phyloP scores from a whole-genome alignment of 2,797 vertebrate species.

The Morus bassanus region DNA sequence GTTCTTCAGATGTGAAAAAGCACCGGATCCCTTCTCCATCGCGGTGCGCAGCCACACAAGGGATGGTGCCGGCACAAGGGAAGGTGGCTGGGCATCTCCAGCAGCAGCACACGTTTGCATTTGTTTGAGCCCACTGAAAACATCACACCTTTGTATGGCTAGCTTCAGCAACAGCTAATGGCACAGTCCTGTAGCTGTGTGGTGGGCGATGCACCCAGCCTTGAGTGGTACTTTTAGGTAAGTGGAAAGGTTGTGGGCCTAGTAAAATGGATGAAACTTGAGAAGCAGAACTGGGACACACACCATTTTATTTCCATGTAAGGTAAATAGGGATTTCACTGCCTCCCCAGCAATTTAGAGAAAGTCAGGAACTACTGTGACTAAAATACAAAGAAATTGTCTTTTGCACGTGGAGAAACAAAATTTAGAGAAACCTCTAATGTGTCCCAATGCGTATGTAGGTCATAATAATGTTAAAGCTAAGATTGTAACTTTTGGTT shows the following conservation, averaged over 20 bases:
- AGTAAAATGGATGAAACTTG: background rate
- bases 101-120: background rate
- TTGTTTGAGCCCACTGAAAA: background rate
- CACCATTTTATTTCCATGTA: background rate
- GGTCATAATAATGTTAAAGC: background rate
- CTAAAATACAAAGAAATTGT: background rate
- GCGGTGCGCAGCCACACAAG: rapidly evolving
- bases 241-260: background rate
- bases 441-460: background rate
- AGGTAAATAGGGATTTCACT: background rate
- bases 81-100: background rate
- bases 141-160: background rate
- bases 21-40: background rate
- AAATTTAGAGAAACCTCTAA: background rate
- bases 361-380: background rate
- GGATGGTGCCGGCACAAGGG: rapidly evolving
- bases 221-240: background rate
- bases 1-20: background rate
- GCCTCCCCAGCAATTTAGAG: background rate
- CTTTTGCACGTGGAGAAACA: background rate
- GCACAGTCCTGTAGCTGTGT: rapidly evolving
- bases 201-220: background rate
- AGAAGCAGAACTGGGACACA: background rate
- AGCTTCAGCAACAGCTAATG: background rate
- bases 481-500: background rate